Evolutionary conservation across 2,797 vertebrate genomes (phyloP).

Genomic region (Lagocephalus sceleratus): DNA sequence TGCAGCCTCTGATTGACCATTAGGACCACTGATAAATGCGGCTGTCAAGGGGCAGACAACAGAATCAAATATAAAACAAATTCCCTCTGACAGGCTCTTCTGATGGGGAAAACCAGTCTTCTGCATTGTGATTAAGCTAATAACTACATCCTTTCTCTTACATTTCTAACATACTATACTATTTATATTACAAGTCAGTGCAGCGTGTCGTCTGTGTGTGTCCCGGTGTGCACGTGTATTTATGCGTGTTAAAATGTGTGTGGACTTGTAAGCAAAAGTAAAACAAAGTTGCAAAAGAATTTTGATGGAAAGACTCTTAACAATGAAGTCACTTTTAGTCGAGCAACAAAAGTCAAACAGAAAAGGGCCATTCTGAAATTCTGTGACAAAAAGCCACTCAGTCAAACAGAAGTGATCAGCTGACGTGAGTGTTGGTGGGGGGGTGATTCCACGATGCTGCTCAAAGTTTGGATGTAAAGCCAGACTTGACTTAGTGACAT

Average conservation of each 20-base stretch:
- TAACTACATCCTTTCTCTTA: slow-evolving; percentile 85
- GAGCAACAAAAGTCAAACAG: too few relatives aligned
- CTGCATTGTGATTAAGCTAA: slow-evolving; percentile 87
- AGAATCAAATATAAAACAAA: slow-evolving; percentile 99
- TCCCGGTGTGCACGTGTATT: slow-evolving; percentile 33
- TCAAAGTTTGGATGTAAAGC: slow-evolving; percentile 73
- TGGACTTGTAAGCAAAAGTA: slow-evolving; percentile 5
- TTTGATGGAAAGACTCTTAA: too few relatives aligned
- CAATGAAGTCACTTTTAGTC: too few relatives aligned
- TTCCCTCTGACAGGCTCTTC: slow-evolving; percentile 95
- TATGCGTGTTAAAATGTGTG: slow-evolving; percentile 18
- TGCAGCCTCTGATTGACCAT: slow-evolving; percentile 99
- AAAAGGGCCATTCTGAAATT: too few relatives aligned
- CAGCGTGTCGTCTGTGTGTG: slow-evolving; percentile 30
- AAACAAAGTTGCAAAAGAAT: slow-evolving; percentile 14
- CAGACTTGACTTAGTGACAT: slow-evolving; percentile 93
- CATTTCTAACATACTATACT: too few relatives aligned
- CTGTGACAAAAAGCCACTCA: too few relatives aligned
- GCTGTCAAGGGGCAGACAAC: slow-evolving; percentile 99
- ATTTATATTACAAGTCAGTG: too few relatives aligned
- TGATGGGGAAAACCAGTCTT: slow-evolving; percentile 94
- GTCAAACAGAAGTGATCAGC: not conserved
- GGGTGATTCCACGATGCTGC: slow-evolving; percentile 60
- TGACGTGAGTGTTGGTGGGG: not conserved
- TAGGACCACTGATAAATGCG: slow-evolving; percentile 99